Evolutionary conservation across 1,140 invertebrate species (phyloP).

Genomic region (Apocrypta bakeri): DNA sequence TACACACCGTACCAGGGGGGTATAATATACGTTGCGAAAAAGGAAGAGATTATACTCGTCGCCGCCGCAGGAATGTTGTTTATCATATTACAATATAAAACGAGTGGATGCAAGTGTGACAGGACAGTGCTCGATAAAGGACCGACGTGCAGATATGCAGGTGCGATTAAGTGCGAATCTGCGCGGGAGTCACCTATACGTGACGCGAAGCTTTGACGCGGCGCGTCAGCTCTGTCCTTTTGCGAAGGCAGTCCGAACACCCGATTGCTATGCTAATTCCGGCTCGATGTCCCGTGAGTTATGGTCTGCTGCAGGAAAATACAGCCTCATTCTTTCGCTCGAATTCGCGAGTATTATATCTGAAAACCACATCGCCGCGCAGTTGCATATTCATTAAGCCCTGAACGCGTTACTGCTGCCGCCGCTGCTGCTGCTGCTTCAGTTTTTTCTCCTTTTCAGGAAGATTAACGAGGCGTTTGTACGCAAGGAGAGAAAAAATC

Average conservation of each 20-base stretch:
- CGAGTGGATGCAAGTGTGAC: conserved; percentile 16
- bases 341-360: background rate
- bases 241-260: background rate
- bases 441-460: background rate
- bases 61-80: conserved; percentile 46
- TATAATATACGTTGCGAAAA: background rate
- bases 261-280: conserved; percentile 37
- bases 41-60: background rate
- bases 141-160: conserved; percentile 53
- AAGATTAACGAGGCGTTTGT: background rate
- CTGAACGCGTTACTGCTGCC: background rate
- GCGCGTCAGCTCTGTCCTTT: background rate
- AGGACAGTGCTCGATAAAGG: conserved; percentile 18
- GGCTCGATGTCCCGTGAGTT: conserved; percentile 19
- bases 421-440: background rate
- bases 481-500: background rate
- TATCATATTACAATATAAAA: conserved; percentile 38
- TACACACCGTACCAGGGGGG: too few relatives aligned
- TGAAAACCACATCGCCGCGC: background rate
- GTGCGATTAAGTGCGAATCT: conserved; percentile 58
- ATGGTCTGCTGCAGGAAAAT: background rate
- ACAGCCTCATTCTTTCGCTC: background rate
- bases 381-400: background rate
- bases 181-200: conserved; percentile 10
- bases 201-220: background rate